Conservation (phyloP, 2,113 vertebrate genomes). For the Tragelaphus scriptus region DNA sequence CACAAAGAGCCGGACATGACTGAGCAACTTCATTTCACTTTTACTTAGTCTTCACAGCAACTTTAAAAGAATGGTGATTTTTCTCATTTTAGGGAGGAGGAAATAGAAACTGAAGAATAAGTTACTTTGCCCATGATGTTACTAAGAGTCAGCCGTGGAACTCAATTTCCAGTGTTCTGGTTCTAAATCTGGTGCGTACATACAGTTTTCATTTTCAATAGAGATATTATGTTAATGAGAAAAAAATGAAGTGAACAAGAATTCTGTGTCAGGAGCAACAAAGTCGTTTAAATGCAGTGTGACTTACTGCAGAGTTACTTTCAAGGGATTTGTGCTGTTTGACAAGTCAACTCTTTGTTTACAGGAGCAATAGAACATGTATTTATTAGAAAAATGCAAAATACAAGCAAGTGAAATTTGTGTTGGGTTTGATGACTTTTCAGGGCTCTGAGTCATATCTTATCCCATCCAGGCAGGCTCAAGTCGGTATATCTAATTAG, state of each 20-base stretch:
- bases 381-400: constrained; percentile 1
- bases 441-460: background rate
- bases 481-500: background rate
- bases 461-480: background rate
- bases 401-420: background rate
- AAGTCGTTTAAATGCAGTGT: background rate
- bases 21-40: background rate
- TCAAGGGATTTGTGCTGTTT: background rate
- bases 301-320: background rate
- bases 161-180: background rate
- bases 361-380: background rate
- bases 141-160: background rate
- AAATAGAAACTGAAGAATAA: background rate
- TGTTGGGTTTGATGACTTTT: background rate
- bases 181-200: background rate
- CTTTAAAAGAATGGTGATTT: background rate
- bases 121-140: background rate
- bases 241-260: background rate
- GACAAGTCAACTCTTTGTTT: background rate
- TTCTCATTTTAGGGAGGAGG: background rate
- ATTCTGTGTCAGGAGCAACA: background rate
- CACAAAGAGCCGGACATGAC: rapidly evolving
- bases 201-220: background rate
- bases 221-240: background rate
- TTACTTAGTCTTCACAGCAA: background rate